A percentile compares a stretch with the other conserved stretches of the same genome.
Evolutionary conservation across 2,113 vertebrate species (phyloP).

Genomic region (Asarcornis scutulata): DNA sequence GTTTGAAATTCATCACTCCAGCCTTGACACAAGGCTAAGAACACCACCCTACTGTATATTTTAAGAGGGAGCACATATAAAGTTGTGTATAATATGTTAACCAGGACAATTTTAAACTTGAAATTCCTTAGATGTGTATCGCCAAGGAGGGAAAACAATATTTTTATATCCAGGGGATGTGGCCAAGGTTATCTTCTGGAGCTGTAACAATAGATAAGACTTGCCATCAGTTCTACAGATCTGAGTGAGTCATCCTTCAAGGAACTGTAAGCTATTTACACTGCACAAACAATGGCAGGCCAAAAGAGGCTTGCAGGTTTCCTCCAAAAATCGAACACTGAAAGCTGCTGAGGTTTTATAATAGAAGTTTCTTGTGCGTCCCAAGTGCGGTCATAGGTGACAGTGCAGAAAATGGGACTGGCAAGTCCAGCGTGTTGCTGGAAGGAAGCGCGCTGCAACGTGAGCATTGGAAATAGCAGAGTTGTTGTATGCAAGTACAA

Average conservation of each 20-base stretch:
- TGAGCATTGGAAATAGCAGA: not conserved
- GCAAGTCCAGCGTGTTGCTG: not conserved
- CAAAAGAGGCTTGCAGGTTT: not conserved
- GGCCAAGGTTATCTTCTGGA: not conserved
- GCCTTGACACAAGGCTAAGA: not conserved
- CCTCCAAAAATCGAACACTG: not conserved
- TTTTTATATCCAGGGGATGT: not conserved
- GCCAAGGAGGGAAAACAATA: not conserved
- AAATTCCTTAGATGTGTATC: not conserved
- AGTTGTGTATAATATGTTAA: not conserved
- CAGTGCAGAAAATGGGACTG: not conserved
- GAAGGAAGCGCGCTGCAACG: not conserved
- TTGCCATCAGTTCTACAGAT: not conserved
- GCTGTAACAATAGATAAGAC: not conserved
- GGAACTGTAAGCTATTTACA: rapidly evolving
- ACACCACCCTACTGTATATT: not conserved
- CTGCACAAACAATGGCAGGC: rapidly evolving
- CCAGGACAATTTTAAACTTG: not conserved
- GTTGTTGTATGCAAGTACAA: not conserved
- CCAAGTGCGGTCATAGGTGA: not conserved
- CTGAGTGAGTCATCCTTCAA: rapidly evolving
- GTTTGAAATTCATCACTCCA: not conserved
- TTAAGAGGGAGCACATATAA: not conserved
- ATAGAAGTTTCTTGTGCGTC: not conserved
- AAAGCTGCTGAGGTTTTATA: not conserved